phyloP scores from a whole-genome alignment of 2,888 invertebrate species.

The Tridacna crocea region DNA sequence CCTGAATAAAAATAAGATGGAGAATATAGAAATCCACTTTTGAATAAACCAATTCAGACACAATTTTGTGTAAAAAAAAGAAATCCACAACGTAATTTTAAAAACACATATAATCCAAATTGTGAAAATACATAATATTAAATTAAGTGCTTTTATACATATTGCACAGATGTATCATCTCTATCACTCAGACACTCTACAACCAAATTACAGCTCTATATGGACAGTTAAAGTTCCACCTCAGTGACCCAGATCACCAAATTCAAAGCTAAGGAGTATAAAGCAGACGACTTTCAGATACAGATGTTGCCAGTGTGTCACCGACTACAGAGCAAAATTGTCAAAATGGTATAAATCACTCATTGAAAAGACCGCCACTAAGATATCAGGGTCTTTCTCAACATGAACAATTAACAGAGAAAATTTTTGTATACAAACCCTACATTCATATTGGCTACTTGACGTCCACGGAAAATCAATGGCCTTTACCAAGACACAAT shows the following conservation, averaged over 20 bases:
- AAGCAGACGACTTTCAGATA: constrained; percentile 22
- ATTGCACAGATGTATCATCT: constrained; percentile 28
- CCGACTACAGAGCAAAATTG: constrained; percentile 7
- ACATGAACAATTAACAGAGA: not conserved
- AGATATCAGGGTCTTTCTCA: constrained; percentile 16
- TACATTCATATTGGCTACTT: not conserved
- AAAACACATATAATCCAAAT: too few relatives aligned
- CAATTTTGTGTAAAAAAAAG: too few relatives aligned
- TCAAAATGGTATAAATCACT: constrained; percentile 25
- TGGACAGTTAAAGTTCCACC: constrained; percentile 41
- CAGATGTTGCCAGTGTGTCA: constrained; percentile 8
- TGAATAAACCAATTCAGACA: too few relatives aligned
- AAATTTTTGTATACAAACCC: not conserved
- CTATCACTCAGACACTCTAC: constrained; percentile 33
- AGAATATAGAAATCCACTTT: too few relatives aligned
- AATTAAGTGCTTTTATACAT: not conserved
- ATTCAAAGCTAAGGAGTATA: constrained; percentile 15
- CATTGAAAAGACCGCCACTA: constrained; percentile 14
- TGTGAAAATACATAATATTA: not conserved
- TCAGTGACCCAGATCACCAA: constrained; percentile 41
- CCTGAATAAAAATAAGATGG: too few relatives aligned
- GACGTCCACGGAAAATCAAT: constrained; percentile 9
- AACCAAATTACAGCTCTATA: constrained; percentile 6
- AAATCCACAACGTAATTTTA: too few relatives aligned
- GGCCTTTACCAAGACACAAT: not conserved